phyloP scores from a whole-genome alignment of 2,797 vertebrate genomes.

The Phaenicophaeus curvirostris region DNA sequence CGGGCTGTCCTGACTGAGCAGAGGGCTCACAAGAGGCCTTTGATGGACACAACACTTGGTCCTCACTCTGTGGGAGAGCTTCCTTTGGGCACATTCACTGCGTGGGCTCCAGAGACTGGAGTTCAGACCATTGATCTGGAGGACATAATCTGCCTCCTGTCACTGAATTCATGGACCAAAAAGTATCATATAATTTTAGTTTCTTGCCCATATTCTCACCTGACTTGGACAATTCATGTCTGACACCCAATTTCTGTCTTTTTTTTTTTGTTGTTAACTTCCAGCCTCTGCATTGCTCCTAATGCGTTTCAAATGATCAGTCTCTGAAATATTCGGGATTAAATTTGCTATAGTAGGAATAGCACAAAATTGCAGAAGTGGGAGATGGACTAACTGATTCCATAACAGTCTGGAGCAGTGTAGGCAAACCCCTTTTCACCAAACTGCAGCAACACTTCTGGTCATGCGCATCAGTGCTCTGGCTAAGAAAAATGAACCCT shows the following conservation, averaged over 20 bases:
- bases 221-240: too few relatives aligned
- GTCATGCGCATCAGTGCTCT: background rate
- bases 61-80: background rate
- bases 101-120: background rate
- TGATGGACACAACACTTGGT: background rate
- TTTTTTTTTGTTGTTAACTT: background rate
- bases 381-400: background rate
- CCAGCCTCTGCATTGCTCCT: background rate
- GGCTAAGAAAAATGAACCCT: background rate
- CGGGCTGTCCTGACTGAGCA: background rate
- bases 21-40: background rate
- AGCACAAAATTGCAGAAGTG: background rate
- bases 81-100: rapidly evolving
- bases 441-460: background rate
- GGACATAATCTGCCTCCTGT: background rate
- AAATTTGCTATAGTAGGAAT: background rate
- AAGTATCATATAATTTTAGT: background rate
- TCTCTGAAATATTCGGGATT: background rate
- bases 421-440: background rate
- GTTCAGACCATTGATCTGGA: background rate
- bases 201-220: background rate
- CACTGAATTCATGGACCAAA: background rate
- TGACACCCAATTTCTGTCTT: background rate
- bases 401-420: background rate
- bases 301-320: background rate